Evolutionary conservation across 1,140 invertebrate genomes (phyloP), one percentile per base, ranked within the genome.

Genomic region (Brachystomella parvula): DNA sequence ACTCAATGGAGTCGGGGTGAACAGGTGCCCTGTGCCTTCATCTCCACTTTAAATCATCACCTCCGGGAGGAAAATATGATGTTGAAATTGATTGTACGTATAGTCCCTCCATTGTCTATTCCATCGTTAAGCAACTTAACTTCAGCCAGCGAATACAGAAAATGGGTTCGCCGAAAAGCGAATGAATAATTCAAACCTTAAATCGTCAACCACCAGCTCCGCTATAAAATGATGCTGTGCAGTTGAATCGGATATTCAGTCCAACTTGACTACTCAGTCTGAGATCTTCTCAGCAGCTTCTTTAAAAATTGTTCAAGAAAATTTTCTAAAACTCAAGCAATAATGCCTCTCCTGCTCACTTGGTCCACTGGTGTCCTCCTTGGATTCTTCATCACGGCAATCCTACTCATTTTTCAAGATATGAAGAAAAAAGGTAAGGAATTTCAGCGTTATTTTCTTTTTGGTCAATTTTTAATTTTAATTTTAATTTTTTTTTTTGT

Each of bases 321-420:
- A 44, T 56, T 56, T 56, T 17, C 15, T 17, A 56, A 17, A 56
- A 56, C 49, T 56, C 24, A 39, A 24, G 6, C 49, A 59, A 62
- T 12, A 39, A 62, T 62, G 64, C 3, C 66, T 32, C 57, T 70
- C 28, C 31, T 61, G 1, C 30, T 70, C 2, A 63, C 68, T 9
- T 63, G 47, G 28, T 26, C 66, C 1, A 70, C 63, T 19, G 63
- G 64, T 59, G 62, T 44, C 6, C 56, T 70, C 1, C 28, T 70
- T 26, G 57, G 49, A 1, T 64, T 63, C 30, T 30, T 70, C 2
- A 19, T 21, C 33, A 31, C 47, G 12, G 61, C 65, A 29, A 21
- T 70, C 17, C 19, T 47, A 31, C 26, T 66, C 0, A 70, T 70
- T 17, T 64, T 66, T 31, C 56, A 31, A 3, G 64, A 70, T 47